Conservation (phyloP, 2,113 vertebrate species). For the Panurus biarmicus region DNA sequence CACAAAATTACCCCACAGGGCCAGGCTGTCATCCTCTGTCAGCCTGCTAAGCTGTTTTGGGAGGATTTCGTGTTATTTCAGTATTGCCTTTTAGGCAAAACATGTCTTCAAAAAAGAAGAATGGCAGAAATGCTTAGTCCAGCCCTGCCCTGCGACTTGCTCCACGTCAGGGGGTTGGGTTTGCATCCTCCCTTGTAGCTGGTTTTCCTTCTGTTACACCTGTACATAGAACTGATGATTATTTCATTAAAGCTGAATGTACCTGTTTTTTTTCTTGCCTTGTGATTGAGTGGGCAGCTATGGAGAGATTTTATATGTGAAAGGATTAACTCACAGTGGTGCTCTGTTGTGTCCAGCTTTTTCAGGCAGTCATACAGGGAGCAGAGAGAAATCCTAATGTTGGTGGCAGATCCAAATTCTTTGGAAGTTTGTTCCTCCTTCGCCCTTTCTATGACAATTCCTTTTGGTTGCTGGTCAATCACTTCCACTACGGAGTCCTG, state of each 20-base stretch:
- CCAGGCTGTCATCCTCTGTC: not conserved
- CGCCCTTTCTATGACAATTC: not conserved
- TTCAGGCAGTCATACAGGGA: not conserved
- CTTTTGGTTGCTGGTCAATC: not conserved
- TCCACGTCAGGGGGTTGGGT: not conserved
- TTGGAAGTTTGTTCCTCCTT: not conserved
- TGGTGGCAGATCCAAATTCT: not conserved
- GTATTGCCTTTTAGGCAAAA: not conserved
- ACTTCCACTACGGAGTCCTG: not conserved
- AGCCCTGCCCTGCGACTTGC: not conserved
- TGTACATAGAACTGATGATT: conserved; percentile 2
- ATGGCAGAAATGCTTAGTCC: not conserved
- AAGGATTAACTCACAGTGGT: not conserved
- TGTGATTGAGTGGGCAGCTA: not conserved
- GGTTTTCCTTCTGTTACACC: not conserved
- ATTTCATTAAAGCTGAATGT: conserved; percentile 42
- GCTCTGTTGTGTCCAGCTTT: not conserved
- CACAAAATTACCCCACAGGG: accelerated
- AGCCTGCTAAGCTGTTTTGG: not conserved
- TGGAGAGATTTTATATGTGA: not conserved
- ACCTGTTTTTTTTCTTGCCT: conserved; percentile 19
- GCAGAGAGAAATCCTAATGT: not conserved
- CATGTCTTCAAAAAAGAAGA: not conserved
- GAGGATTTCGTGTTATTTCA: not conserved
- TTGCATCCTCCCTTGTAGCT: not conserved